Conservation (phyloP, 2,113 vertebrate genomes). For the Mastomys coucha region DNA sequence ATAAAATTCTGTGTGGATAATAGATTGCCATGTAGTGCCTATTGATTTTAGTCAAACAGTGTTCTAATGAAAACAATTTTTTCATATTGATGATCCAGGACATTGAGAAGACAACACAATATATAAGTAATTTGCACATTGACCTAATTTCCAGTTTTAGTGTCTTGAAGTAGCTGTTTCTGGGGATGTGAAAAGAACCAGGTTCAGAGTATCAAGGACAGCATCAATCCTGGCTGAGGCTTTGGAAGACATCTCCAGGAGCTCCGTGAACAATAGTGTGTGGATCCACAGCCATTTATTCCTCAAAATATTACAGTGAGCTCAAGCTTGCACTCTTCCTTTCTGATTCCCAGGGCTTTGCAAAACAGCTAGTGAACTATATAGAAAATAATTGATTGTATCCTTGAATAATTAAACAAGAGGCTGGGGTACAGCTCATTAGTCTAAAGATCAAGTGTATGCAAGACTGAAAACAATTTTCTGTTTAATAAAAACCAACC, state of each 20-base stretch:
- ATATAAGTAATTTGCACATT: not conserved
- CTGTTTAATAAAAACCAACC: not conserved
- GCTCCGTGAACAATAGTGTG: too few species aligned
- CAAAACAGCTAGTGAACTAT: not conserved
- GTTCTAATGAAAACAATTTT: not conserved
- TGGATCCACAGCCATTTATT: not conserved
- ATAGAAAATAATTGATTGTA: not conserved
- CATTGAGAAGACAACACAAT: not conserved
- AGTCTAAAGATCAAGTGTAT: not conserved
- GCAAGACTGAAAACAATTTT: not conserved
- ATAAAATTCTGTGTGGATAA: not conserved
- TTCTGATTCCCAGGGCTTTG: not conserved
- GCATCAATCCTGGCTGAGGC: accelerated
- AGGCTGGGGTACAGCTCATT: not conserved
- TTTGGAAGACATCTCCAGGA: not conserved
- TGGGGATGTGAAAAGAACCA: not conserved
- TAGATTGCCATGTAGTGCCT: not conserved
- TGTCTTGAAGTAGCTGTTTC: not conserved
- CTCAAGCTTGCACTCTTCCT: not conserved
- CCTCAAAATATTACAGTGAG: accelerated
- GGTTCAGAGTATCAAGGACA: not conserved
- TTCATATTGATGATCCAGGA: not conserved
- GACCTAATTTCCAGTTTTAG: not conserved
- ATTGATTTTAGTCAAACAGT: not conserved
- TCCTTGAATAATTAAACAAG: not conserved